Percentiles rank a stretch among this genome's conserved stretches.
These are phyloP conservation scores for Nymphicus hollandicus DNA, from an alignment of 2,113 vertebrate genomes.

Conservation along the genomic window DNA sequence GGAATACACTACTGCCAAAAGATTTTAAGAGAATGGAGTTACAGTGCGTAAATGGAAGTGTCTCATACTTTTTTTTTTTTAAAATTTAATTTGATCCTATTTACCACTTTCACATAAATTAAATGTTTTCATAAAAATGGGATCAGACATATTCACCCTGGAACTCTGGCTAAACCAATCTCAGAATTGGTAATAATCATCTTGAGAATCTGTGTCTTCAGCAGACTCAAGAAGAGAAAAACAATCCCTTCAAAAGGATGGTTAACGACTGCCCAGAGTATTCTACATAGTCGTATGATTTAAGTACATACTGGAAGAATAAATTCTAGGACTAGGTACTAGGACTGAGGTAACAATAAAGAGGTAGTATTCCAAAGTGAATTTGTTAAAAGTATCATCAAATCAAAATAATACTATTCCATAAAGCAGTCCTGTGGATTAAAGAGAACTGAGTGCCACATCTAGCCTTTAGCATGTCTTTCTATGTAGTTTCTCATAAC, in stretches of 20 bases:
- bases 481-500: not conserved
- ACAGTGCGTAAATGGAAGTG: not conserved
- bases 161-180: not conserved
- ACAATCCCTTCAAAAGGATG: not conserved
- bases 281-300: not conserved
- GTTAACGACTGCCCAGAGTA: not conserved
- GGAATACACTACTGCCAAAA: not conserved
- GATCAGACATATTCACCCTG: not conserved
- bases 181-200: not conserved
- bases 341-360: not conserved
- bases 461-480: not conserved
- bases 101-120: not conserved
- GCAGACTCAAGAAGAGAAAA: not conserved
- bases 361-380: not conserved
- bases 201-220: not conserved
- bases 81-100: not conserved
- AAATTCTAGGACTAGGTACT: not conserved
- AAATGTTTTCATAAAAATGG: not conserved
- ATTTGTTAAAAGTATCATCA: not conserved
- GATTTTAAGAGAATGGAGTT: not conserved
- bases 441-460: not conserved
- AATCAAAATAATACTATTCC: not conserved
- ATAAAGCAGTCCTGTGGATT: not conserved
- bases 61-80: not conserved
- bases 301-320: not conserved